These are phyloP conservation scores for Gobio gobio DNA, from an alignment of 2,113 vertebrate species.

Conservation along the genomic window DNA sequence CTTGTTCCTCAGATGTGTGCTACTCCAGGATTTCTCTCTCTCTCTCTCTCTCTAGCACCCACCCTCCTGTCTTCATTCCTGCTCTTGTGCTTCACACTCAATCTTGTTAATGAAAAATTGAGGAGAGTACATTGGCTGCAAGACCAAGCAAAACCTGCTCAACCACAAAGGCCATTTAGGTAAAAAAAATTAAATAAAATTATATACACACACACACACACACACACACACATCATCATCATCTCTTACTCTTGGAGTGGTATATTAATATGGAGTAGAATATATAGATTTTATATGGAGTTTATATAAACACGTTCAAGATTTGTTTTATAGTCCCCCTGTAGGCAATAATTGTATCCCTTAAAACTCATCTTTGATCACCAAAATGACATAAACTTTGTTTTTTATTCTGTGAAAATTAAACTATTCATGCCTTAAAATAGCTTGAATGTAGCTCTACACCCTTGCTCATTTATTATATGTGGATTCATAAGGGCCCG, in stretches of 20 bases:
- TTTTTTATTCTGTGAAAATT: too few species aligned
- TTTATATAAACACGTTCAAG: not conserved
- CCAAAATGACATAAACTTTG: too few species aligned
- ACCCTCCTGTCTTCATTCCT: conserved; percentile 37
- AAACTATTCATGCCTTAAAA: too few species aligned
- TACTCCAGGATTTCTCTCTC: conserved; percentile 66
- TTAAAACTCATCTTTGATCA: too few species aligned
- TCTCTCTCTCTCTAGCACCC: conserved; percentile 20
- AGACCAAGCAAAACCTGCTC: conserved; percentile 43
- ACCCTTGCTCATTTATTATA: too few species aligned
- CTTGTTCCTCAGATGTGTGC: conserved; percentile 66
- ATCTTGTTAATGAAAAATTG: conserved; percentile 77
- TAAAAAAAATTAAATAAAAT: not conserved
- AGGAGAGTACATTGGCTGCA: conserved; percentile 51
- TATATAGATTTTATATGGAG: not conserved
- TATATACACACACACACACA: not conserved
- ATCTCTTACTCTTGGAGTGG: not conserved
- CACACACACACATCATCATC: too few species aligned
- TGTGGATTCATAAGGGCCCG: too few species aligned
- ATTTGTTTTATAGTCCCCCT: not conserved
- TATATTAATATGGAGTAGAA: not conserved
- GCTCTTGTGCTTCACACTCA: conserved; percentile 65
- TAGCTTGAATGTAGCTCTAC: too few species aligned
- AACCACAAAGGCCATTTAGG: not conserved
- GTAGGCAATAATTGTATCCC: too few species aligned